Evolutionary conservation across 2,888 invertebrate species (phyloP).

Genomic region (Lochmaea crataegi): DNA sequence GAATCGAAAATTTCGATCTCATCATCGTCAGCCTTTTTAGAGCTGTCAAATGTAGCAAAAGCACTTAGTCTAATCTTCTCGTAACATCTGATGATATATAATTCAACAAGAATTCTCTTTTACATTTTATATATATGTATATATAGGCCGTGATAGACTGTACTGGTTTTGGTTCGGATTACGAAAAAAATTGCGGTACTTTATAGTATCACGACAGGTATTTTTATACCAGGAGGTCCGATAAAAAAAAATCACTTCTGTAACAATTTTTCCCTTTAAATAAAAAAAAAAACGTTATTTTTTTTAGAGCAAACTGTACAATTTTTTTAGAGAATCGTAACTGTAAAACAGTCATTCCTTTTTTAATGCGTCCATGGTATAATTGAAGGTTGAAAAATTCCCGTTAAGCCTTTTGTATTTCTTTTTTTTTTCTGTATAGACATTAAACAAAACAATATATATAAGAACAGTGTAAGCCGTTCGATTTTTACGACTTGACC

Average conservation of each 20-base stretch:
- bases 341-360: neutral
- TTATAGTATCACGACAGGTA: slow-evolving; percentile 22
- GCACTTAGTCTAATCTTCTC: slow-evolving; percentile 47
- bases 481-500: slow-evolving; percentile 48
- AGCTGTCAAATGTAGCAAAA: slow-evolving; percentile 44
- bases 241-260: neutral
- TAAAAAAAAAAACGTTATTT: too few relatives aligned
- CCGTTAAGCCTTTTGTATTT: slow-evolving; percentile 33
- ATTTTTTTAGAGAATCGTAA: neutral
- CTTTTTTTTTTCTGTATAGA: slow-evolving; percentile 28
- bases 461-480: slow-evolving; percentile 31
- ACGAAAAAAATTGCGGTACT: slow-evolving; percentile 38
- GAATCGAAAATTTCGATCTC: slow-evolving; percentile 42
- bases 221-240: slow-evolving; percentile 10
- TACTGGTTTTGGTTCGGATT: slow-evolving; percentile 39
- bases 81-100: slow-evolving; percentile 40
- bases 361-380: slow-evolving; percentile 9
- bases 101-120: slow-evolving; percentile 44
- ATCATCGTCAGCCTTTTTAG: slow-evolving; percentile 39
- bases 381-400: slow-evolving; percentile 11
- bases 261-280: too few relatives aligned
- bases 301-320: too few relatives aligned
- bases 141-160: slow-evolving; percentile 20
- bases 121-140: slow-evolving; percentile 28
- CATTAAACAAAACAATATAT: slow-evolving; percentile 45